These are phyloP conservation scores for Caenorhabditis sulstoni DNA, from an alignment of 2,888 invertebrate species.

Conservation along the genomic window DNA sequence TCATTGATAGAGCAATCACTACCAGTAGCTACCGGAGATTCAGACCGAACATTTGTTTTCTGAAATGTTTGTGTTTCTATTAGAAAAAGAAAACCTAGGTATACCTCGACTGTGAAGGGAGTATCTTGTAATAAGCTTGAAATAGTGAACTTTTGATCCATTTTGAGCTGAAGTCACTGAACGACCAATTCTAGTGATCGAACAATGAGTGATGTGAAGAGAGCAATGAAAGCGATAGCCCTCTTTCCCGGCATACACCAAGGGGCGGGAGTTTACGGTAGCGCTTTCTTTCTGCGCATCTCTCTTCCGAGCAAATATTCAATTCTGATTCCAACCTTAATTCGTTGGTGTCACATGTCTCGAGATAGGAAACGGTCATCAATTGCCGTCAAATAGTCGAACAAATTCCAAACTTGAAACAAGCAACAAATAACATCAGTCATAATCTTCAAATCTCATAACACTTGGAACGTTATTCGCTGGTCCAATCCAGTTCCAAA, in stretches of 20 bases:
- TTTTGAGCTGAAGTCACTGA: neutral
- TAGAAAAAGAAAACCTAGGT: too few relatives aligned
- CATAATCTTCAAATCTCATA: too few relatives aligned
- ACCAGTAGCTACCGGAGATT: constrained; percentile 34
- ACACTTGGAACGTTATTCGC: too few relatives aligned
- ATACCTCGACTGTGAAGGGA: neutral
- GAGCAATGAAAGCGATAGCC: constrained; percentile 52
- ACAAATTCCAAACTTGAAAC: neutral
- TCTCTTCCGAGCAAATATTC: constrained; percentile 40
- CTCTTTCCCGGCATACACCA: constrained; percentile 27
- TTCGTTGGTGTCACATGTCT: constrained; percentile 24
- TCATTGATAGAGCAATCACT: constrained; percentile 45
- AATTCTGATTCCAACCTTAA: constrained; percentile 37
- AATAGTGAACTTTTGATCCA: constrained; percentile 51
- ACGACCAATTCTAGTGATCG: constrained; percentile 9
- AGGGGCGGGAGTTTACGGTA: constrained; percentile 60
- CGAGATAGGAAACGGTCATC: neutral
- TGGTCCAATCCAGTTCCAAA: too few relatives aligned
- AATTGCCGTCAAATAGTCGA: too few relatives aligned
- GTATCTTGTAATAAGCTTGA: constrained; percentile 30
- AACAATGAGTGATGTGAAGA: constrained; percentile 14
- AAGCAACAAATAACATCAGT: too few relatives aligned
- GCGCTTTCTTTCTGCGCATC: constrained; percentile 9
- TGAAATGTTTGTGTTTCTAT: too few relatives aligned
- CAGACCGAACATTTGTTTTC: constrained; percentile 17